Evolutionary conservation across 1,140 invertebrate genomes (phyloP), one percentile per base, ranked within the genome.

Genomic region (Oedothorax gibbosus): DNA sequence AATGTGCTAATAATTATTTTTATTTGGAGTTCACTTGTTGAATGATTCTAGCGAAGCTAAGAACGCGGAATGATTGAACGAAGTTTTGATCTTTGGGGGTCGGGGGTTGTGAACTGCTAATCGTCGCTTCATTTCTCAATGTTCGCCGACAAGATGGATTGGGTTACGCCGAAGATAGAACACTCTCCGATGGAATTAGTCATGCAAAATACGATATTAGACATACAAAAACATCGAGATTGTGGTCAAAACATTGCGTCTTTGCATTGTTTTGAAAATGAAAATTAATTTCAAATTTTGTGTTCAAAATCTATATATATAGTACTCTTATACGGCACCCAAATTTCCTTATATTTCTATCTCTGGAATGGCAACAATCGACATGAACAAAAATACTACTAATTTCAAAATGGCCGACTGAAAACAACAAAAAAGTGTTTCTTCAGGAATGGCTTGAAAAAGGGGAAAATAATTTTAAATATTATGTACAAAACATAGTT

Each of bases 81-180:
- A 21, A 21, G 18, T 21, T n/a, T 3, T 57, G 72, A 75, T 35
- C 54, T 14, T 75, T 21, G 1, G 20, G 72, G 56, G 50, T 50
- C 49, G 57, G 51, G 72, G 54, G 72, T 75, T 75, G 20, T 57
- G 72, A 75, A 57, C 72, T 57, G 0, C 64, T 14, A 5, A 35
- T 75, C 54, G n/a, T 7, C 54, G 18, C 54, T 35, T 75, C 72
- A 57, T 75, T 57, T 8, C 53, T 56, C 54, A 71, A 9, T 18
- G 11, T 0, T 75, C 53, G 35, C 72, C 20, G 0, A 57, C 14
- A 75, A 75, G 72, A 75, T 75, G 72, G 54, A 75, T 75, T 21
- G 15, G 51, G 2, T 7, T 12, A 18, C 18, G 12, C 8, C 69
- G 35, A 35, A 35, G 35, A 35, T 35, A 35, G 35, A 35, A 35